These are phyloP conservation scores for Rhineura floridana DNA, from an alignment of 2,113 vertebrate genomes.

Conservation along the genomic window DNA sequence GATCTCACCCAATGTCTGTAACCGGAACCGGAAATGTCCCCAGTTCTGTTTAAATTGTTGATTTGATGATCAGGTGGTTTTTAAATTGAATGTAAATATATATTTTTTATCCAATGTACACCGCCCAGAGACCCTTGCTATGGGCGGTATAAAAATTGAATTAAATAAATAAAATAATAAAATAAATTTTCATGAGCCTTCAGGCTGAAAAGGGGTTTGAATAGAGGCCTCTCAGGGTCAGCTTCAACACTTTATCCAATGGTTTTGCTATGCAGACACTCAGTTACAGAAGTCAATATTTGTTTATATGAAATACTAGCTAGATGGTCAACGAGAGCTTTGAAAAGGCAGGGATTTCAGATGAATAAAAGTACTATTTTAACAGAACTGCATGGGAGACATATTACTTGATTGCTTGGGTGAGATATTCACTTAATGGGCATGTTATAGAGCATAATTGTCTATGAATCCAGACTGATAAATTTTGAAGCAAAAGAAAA, in stretches of 20 bases:
- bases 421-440: slow-evolving; percentile 1
- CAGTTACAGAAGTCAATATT: neutral
- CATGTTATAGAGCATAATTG: neutral
- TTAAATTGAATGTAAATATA: no score
- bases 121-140: no score
- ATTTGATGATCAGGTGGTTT: no score
- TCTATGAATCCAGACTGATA: slow-evolving; percentile 29
- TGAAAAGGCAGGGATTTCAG: neutral
- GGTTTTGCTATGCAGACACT: neutral
- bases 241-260: neutral
- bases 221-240: neutral
- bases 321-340: neutral
- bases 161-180: no score
- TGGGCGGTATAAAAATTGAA: no score
- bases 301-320: neutral
- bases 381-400: neutral
- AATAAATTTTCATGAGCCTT: neutral
- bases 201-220: neutral
- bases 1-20: no score
- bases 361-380: slow-evolving; percentile 2
- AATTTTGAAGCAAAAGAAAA: slow-evolving; percentile 27
- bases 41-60: no score
- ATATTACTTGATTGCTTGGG: neutral
- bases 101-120: no score
- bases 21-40: no score